These are phyloP conservation scores for Spizella passerina DNA, from an alignment of 2,797 vertebrate genomes.

Conservation along the genomic window DNA sequence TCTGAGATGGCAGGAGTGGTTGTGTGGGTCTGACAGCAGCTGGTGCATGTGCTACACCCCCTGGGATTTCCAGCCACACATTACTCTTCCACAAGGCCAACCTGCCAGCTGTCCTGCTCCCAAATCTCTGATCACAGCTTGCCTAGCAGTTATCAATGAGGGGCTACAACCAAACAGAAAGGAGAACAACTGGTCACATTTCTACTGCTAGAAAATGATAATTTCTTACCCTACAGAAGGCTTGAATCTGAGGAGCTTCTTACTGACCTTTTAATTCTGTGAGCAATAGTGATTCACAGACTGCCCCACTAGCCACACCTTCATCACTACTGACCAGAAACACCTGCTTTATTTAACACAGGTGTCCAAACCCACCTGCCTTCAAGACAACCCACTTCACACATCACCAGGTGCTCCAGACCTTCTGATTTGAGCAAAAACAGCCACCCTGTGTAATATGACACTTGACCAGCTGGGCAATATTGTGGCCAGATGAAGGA, in stretches of 20 bases:
- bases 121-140: not conserved
- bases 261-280: not conserved
- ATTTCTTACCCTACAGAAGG: not conserved
- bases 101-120: not conserved
- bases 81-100: not conserved
- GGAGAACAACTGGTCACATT: not conserved
- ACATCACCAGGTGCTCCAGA: not conserved
- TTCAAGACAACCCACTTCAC: not conserved
- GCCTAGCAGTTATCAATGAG: not conserved
- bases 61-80: not conserved
- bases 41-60: rapidly evolving
- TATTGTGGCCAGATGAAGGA: not conserved
- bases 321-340: not conserved
- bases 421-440: not conserved
- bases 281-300: rapidly evolving
- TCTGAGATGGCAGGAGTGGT: not conserved
- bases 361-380: not conserved
- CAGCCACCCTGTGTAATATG: not conserved
- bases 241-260: not conserved
- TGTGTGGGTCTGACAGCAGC: not conserved
- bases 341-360: not conserved
- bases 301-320: not conserved
- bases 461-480: not conserved
- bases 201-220: not conserved
- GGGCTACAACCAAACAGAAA: not conserved